Percentiles rank a stretch among this genome's conserved stretches.
phyloP scores from a whole-genome alignment of 2,797 vertebrate species.

The Chromis chromis region DNA sequence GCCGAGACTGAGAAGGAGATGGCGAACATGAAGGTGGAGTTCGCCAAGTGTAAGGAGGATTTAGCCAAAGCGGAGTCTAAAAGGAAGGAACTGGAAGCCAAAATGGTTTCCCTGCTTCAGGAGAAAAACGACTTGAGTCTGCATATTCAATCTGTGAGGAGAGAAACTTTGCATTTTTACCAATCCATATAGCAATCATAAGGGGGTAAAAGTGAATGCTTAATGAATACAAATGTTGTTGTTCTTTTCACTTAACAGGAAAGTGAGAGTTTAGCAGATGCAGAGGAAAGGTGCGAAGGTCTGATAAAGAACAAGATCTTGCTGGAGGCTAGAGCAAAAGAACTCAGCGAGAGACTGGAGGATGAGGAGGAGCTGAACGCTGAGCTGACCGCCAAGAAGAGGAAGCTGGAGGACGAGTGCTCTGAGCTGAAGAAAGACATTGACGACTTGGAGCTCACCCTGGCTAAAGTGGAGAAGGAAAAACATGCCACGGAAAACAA shows the following conservation, averaged over 20 bases:
- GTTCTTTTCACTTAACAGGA: slow-evolving; percentile 55
- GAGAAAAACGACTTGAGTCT: slow-evolving; percentile 90
- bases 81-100: slow-evolving; percentile 89
- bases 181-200: neutral
- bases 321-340: slow-evolving; percentile 88
- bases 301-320: slow-evolving; percentile 80
- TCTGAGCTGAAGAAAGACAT: slow-evolving; percentile 89
- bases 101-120: slow-evolving; percentile 88
- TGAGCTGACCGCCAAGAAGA: slow-evolving; percentile 81
- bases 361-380: slow-evolving; percentile 90
- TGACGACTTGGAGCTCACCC: slow-evolving; percentile 87
- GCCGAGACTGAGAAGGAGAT: slow-evolving; percentile 92
- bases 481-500: slow-evolving; percentile 90
- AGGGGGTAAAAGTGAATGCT: neutral
- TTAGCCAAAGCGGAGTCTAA: slow-evolving; percentile 87
- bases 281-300: slow-evolving; percentile 75
- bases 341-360: slow-evolving; percentile 86
- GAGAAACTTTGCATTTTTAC: neutral
- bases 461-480: slow-evolving; percentile 88
- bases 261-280: slow-evolving; percentile 79
- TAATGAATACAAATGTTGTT: neutral
- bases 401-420: slow-evolving; percentile 89
- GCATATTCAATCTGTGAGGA: slow-evolving; percentile 88
- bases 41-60: slow-evolving; percentile 83
- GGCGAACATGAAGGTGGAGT: slow-evolving; percentile 87